Evolutionary conservation across 2,888 invertebrate species (phyloP).

Genomic region (Caenorhabditis zanzibari): DNA sequence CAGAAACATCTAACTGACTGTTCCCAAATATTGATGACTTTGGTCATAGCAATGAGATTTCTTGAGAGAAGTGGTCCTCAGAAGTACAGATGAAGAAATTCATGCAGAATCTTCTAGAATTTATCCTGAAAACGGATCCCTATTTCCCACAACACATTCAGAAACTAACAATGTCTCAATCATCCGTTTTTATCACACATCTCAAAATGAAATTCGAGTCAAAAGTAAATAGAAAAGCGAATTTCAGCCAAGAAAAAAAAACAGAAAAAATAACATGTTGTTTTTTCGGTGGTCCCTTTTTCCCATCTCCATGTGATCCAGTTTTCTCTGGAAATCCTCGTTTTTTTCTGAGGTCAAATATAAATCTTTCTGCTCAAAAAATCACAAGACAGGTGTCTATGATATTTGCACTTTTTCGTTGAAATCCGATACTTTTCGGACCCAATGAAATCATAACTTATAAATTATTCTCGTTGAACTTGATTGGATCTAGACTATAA

Average conservation of each 20-base stretch:
- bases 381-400: neutral
- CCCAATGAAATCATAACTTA: neutral
- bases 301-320: neutral
- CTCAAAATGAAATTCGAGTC: constrained; percentile 36
- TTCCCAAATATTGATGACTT: too few relatives aligned
- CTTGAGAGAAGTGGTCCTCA: too few relatives aligned
- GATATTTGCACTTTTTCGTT: constrained; percentile 11
- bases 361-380: neutral
- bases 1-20: too few relatives aligned
- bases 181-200: neutral
- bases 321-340: neutral
- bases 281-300: neutral
- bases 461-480: neutral
- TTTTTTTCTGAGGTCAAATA: neutral
- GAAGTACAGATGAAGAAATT: too few relatives aligned
- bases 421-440: constrained; percentile 15
- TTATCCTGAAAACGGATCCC: neutral
- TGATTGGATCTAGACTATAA: neutral
- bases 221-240: constrained; percentile 37
- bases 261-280: constrained; percentile 7
- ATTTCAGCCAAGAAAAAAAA: constrained; percentile 17
- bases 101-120: too few relatives aligned
- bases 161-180: neutral
- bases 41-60: too few relatives aligned
- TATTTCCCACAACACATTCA: constrained; percentile 18